Base-by-base conservation (phyloP, 2,113 vertebrate genomes). In the Myocastor coypus region DNA sequence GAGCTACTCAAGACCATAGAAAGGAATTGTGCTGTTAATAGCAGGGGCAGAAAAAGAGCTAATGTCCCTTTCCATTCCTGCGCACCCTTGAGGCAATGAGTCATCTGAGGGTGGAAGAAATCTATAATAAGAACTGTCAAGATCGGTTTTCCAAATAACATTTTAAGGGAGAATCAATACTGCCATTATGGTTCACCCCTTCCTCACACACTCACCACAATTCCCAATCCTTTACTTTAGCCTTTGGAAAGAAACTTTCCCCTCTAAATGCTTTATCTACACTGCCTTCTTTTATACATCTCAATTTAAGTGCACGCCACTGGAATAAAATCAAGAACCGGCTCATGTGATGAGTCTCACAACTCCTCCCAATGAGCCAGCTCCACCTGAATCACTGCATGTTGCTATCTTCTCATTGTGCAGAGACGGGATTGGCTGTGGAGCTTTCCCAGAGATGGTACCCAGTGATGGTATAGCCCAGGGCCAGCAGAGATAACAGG, bases 1-100 rank as follows among this genome's bases (percentile, higher is more conserved):
- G 52, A 93, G 26, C 4, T 66, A 24, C 50, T 89, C 34, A 77
- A 91, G 77, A 69, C 63, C 59, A 30, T 3, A 84, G 19, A 28
- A 57, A 77, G 73, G 42, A 92, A 81, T 30, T 89, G 5, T 32
- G 50, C 57, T 68, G 19, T 16, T 89, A 42, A 89, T 52, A 9
- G 5, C 24, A 69, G 24, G 57, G 89, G 57, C 64, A 78, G 46
- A 78, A 87, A 64, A 90, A 78, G 42, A 94, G 80, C 24, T 75
- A 89, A 89, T 30, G 40, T 34, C 19, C 59, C 28, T 87, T 94
- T 91, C 81, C 83, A 96, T 84, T 89, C 16, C 52, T 69, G 71
- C 89, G 88, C 84, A 37, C 40, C 42, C 89, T 91, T 83, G 68
- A 94, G 94, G 55, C 40, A 94, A 24, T 93, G 80, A 96, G 32